These are phyloP conservation scores for Vesta saturnalis DNA, from an alignment of 2,888 invertebrate genomes.

Conservation along the genomic window DNA sequence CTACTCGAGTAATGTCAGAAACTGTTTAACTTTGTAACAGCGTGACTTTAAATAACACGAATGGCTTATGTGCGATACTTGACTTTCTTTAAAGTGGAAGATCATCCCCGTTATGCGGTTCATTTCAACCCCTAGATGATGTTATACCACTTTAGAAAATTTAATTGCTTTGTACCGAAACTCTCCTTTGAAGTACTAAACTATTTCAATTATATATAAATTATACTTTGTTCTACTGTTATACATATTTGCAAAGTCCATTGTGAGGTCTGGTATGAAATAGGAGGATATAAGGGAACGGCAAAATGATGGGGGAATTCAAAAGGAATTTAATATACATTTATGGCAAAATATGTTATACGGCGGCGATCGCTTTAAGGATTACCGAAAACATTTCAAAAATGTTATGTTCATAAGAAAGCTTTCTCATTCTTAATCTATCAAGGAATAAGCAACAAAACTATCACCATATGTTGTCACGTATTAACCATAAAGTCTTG, in stretches of 20 bases:
- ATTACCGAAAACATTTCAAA: slow-evolving; percentile 23
- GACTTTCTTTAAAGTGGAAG: slow-evolving; percentile 23
- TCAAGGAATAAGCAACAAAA: not conserved
- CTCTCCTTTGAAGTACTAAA: slow-evolving; percentile 40
- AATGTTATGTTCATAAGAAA: slow-evolving; percentile 9
- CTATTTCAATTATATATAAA: slow-evolving; percentile 43
- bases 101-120: slow-evolving; percentile 29
- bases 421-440: slow-evolving; percentile 9
- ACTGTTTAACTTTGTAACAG: slow-evolving; percentile 53
- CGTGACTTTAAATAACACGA: slow-evolving; percentile 44
- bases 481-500: not conserved
- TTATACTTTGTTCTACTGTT: slow-evolving; percentile 39
- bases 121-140: slow-evolving; percentile 21
- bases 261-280: slow-evolving; percentile 30
- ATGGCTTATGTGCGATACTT: slow-evolving; percentile 22
- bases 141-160: slow-evolving; percentile 27
- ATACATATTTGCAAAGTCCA: slow-evolving; percentile 37
- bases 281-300: slow-evolving; percentile 27
- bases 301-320: slow-evolving; percentile 27
- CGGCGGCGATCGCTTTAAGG: slow-evolving; percentile 17
- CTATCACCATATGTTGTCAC: too few relatives aligned
- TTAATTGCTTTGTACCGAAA: slow-evolving; percentile 40
- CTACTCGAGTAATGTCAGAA: slow-evolving; percentile 52
- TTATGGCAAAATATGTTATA: slow-evolving; percentile 31
- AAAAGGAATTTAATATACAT: slow-evolving; percentile 37